Evolutionary conservation across 2,113 vertebrate species (phyloP).

Genomic region (Pitta sordida): DNA sequence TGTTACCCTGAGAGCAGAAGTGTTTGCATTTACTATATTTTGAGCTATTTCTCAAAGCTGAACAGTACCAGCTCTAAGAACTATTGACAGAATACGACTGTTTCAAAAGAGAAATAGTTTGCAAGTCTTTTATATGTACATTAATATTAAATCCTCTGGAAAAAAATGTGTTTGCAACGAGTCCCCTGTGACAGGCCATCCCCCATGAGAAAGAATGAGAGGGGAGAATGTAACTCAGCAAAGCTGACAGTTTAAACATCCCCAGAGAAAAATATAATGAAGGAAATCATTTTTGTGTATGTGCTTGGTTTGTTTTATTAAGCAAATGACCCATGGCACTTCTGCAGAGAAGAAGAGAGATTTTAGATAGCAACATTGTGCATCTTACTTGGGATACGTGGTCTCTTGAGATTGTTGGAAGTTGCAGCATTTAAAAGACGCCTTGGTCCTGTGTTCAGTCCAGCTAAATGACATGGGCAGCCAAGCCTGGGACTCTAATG

Average conservation of each 20-base stretch:
- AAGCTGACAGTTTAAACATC: constrained; percentile 28
- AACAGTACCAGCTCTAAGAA: background rate
- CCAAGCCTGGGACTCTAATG: background rate
- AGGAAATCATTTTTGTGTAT: constrained; percentile 16
- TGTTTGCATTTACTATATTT: background rate
- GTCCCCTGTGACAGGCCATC: background rate
- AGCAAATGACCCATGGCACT: background rate
- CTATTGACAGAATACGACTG: background rate
- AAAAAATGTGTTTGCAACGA: background rate
- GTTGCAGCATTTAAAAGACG: background rate
- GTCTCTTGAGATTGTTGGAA: background rate
- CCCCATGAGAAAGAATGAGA: constrained; percentile 7
- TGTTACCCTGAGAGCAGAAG: background rate
- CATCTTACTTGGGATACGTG: background rate
- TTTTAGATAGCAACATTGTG: background rate
- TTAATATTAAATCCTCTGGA: constrained; percentile 21
- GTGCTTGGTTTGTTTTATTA: constrained; percentile 24
- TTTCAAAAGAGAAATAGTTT: constrained; percentile 10
- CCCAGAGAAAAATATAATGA: constrained; percentile 9
- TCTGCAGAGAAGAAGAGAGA: background rate
- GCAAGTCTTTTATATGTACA: background rate
- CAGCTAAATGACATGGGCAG: background rate
- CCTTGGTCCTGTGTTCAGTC: background rate
- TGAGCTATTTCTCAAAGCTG: background rate
- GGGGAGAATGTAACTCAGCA: background rate